Evolutionary conservation across 2,113 vertebrate species (phyloP).

Genomic region (Phrynosoma platyrhinos): DNA sequence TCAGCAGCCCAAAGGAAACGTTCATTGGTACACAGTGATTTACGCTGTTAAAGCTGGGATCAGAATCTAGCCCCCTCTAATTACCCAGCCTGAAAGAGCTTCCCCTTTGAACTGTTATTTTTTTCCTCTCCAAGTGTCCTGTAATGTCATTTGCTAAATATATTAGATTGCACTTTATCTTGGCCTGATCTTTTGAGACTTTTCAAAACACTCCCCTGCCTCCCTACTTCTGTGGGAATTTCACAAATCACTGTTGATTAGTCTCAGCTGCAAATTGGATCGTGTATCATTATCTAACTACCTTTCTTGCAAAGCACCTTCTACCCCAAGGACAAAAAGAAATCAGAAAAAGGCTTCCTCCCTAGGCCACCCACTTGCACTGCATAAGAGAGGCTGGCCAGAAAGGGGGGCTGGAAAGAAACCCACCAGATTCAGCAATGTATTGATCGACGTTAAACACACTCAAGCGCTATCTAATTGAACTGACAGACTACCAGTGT

Average conservation of each 20-base stretch:
- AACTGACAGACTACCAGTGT: slow-evolving; percentile 68
- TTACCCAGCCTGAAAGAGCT: not conserved
- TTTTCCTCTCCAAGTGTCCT: slow-evolving; percentile 24
- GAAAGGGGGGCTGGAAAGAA: not conserved
- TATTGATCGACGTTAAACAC: slow-evolving; percentile 74
- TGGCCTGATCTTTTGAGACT: slow-evolving; percentile 49
- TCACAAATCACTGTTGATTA: slow-evolving; percentile 64
- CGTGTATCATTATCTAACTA: slow-evolving; percentile 56
- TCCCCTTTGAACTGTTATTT: slow-evolving; percentile 10
- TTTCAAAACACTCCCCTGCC: slow-evolving; percentile 35
- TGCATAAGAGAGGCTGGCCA: not conserved
- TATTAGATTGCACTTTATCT: slow-evolving; percentile 54
- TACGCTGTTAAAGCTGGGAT: not conserved
- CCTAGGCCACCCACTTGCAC: slow-evolving; percentile 20
- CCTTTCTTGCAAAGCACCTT: slow-evolving; percentile 52
- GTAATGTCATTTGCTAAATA: slow-evolving; percentile 52
- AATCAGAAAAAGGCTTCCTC: slow-evolving; percentile 24
- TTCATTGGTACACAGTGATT: slow-evolving; percentile 17
- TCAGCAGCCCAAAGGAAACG: slow-evolving; percentile 17
- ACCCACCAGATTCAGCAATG: slow-evolving; percentile 59
- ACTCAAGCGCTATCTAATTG: slow-evolving; percentile 60
- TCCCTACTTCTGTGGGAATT: slow-evolving; percentile 23
- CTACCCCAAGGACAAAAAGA: slow-evolving; percentile 55
- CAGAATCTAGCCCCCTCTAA: slow-evolving; percentile 40
- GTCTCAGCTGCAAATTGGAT: slow-evolving; percentile 7